Evolutionary conservation across 2,888 invertebrate species (phyloP), one percentile per base, ranked within the genome.

Genomic region (Drosophila quasianomalipes): DNA sequence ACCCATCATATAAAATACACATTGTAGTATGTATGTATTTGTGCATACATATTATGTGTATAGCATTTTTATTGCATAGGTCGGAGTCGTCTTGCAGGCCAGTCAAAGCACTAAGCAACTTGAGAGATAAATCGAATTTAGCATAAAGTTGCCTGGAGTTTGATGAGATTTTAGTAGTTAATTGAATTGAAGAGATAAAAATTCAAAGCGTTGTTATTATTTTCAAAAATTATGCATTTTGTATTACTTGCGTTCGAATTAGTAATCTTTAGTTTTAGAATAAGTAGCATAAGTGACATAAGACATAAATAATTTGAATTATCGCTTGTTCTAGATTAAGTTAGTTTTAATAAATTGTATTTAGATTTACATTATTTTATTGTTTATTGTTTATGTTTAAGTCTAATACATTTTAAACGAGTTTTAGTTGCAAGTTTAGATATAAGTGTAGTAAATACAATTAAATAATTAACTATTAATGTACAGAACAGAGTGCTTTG

Each of bases 351-450:
- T 90, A 90, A 82, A 83, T 83, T 90, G 83, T 49, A 83, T 86
- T 89, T 83, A 89, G 79, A 81, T 86, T 76, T 90, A 90, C 89
- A 89, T 86, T 79, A 86, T 84, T 79, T 66, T 86, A 79, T 84
- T 67, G 71, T 83, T 84, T 68, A 83, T 35, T 28, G 55, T 55
- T 54, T 35, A 83, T 59, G 74, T 77, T 85, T 67, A 83, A 72
- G 76, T 79, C 81, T 81, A 90, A 83, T 85, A 74, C 71, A 86
- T 73, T 79, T 82, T 78, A 80, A 81, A 76, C 82, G 64, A 71
- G 65, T 74, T 79, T 70, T 64, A 74, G 61, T 82, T 65, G 61
- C 67, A 79, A 51, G 35, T 81, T 70, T 82, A 76, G 70, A 73
- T 71, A 66, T 85, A 85, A 70, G 70, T 79, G 71, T 74, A 68